Evolutionary conservation across 2,113 vertebrate genomes (phyloP), one percentile per base, ranked within the genome.

Genomic region (Cyanoderma ruficeps): DNA sequence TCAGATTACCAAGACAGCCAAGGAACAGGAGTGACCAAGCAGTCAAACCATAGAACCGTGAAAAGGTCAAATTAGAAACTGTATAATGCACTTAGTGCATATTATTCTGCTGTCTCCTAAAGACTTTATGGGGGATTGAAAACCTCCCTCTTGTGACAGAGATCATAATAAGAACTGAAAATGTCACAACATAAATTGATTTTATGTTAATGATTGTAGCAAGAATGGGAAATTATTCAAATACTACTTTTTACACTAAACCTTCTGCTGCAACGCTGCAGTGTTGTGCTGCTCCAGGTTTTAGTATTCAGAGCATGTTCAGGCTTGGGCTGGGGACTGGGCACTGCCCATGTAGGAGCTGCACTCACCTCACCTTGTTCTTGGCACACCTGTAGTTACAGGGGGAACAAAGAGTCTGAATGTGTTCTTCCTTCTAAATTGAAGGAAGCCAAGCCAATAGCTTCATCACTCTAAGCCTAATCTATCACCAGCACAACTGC

Each of bases 131-230:
- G 65, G 23, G 72, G 83, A 95, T 96, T 97, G 91, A 96, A 97
- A 93, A 91, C 90, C 91, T 95, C 69, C 83, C 76, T 91, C 69
- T 77, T 80, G 61, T 85, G 86, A 96, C 92, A 96, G 84, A 96
- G 81, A 94, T 89, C 89, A 83, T 92, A 96, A 95, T 84, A 56
- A 92, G 92, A 97, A 96, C 87, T 94, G 95, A 96, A 97, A 96
- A 97, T 97, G 96, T 92, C 92, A 95, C 84, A 94, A 87, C 72
- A 94, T 90, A 94, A 96, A 97, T 96, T 97, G 95, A 95, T 93
- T 97, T 96, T 95, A 91, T 94, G 94, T 95, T 97, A 96, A 96
- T 96, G 84, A 67, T 93, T 75, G 88, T 95, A 90, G 91, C 84
- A 93, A 87, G 65, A 74, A 77, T 30, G 44, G 78, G 79, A 81